Percentiles rank a stretch among this genome's conserved stretches.
Conservation (phyloP, 2,888 invertebrate genomes). For the Ennomos erosarius region DNA sequence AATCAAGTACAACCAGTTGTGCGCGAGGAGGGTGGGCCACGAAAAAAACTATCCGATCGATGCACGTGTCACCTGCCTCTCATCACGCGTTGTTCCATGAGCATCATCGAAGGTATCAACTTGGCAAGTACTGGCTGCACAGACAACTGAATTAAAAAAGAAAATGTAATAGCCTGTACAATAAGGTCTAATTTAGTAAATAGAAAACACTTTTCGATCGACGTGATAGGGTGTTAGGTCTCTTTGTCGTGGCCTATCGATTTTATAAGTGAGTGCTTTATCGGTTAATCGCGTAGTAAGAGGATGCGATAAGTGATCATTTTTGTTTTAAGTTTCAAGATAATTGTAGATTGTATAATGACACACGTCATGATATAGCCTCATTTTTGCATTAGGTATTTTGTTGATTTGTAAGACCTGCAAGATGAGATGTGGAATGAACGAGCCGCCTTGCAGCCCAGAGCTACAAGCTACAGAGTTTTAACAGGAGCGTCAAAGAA, state of each 20-base stretch:
- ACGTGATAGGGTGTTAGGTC: constrained; percentile 4
- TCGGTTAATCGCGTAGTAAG: constrained; percentile 10
- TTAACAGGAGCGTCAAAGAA: no score
- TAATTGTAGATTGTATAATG: no score
- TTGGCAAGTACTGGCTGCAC: constrained; percentile 40
- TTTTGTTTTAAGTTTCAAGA: not conserved
- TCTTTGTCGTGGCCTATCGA: constrained; percentile 36
- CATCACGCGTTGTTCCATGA: constrained; percentile 62
- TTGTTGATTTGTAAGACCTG: no score
- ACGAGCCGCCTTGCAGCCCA: no score
- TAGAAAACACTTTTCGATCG: constrained; percentile 6
- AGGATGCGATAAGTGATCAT: constrained; percentile 9
- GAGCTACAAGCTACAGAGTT: no score
- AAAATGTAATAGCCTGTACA: constrained; percentile 5
- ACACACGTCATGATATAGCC: no score
- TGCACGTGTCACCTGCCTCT: constrained; percentile 78
- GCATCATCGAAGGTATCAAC: constrained; percentile 51
- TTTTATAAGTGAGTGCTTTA: constrained; percentile 13
- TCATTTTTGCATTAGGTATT: no score
- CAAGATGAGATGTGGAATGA: no score
- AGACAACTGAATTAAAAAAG: not conserved
- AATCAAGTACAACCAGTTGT: constrained; percentile 64
- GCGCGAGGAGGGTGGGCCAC: constrained; percentile 61
- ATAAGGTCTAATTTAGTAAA: constrained; percentile 2
- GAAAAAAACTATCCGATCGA: constrained; percentile 51